A percentile compares a stretch with the other conserved stretches of the same genome.
These are phyloP conservation scores for Elanoides forficatus DNA, from an alignment of 2,113 vertebrate genomes.

Conservation along the genomic window DNA sequence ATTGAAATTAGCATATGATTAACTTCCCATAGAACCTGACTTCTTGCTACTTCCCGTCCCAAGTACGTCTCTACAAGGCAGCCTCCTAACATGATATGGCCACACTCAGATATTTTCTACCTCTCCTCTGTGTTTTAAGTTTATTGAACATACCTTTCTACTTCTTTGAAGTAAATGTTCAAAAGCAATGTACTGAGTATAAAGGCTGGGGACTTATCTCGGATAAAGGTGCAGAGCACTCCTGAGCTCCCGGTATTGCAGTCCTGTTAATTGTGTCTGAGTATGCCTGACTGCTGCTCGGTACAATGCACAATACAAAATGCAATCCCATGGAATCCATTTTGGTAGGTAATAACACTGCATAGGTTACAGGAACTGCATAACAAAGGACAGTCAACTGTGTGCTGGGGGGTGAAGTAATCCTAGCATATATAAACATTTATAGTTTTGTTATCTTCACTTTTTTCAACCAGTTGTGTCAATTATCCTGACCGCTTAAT, in stretches of 20 bases:
- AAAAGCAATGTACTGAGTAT: not conserved
- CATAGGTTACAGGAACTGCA: not conserved
- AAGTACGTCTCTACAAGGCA: not conserved
- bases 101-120: not conserved
- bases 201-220: not conserved
- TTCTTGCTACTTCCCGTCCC: not conserved
- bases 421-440: not conserved
- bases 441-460: not conserved
- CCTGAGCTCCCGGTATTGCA: not conserved
- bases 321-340: not conserved
- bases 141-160: not conserved
- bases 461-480: not conserved
- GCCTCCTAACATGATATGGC: not conserved
- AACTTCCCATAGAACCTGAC: not conserved
- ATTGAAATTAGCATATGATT: not conserved
- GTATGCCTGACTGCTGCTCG: not conserved
- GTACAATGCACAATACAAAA: not conserved
- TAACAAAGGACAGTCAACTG: not conserved
- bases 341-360: not conserved
- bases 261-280: not conserved
- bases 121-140: not conserved
- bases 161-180: not conserved
- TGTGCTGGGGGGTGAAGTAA: not conserved
- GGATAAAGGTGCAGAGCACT: not conserved
- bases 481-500: not conserved